These are phyloP conservation scores for Molossus alvarezi DNA, from an alignment of 2,797 vertebrate genomes.

Conservation along the genomic window DNA sequence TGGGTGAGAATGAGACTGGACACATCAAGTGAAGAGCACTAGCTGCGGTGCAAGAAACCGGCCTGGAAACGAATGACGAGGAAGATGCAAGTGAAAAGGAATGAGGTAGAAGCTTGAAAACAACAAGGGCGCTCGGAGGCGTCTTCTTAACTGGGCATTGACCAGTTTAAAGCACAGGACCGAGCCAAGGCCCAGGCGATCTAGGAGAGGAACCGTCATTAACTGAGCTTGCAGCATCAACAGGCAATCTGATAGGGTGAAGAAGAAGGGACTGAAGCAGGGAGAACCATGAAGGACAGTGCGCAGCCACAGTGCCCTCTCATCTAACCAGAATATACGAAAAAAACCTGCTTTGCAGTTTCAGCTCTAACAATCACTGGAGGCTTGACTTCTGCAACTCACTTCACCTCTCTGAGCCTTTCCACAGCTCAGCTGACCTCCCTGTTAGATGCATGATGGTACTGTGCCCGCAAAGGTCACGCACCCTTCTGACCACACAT, in stretches of 20 bases:
- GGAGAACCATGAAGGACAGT: not conserved
- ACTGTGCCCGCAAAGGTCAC: not conserved
- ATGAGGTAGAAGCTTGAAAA: not conserved
- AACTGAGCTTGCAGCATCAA: not conserved
- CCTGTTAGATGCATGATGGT: not conserved
- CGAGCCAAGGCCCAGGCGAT: not conserved
- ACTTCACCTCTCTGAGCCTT: not conserved
- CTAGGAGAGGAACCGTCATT: constrained; percentile 1
- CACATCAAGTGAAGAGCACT: constrained; percentile 25
- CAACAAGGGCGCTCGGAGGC: not conserved
- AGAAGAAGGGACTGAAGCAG: not conserved
- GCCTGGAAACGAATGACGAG: not conserved
- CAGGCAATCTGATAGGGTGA: not conserved
- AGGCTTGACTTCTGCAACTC: constrained; percentile 2
- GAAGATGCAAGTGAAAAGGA: not conserved
- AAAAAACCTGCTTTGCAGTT: not conserved
- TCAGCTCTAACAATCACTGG: not conserved
- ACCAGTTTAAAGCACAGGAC: not conserved
- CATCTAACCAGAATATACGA: not conserved
- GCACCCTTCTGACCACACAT: not conserved
- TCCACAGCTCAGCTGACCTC: not conserved
- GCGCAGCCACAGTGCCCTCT: not conserved
- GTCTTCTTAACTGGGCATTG: not conserved
- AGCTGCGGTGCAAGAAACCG: not conserved
- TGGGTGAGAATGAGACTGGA: constrained; percentile 40